Evolutionary conservation across 37 sponge, comb jelly and placozoan genomes (phyloP), one percentile per base, ranked within the genome.

Genomic region (Crambe crambe): DNA sequence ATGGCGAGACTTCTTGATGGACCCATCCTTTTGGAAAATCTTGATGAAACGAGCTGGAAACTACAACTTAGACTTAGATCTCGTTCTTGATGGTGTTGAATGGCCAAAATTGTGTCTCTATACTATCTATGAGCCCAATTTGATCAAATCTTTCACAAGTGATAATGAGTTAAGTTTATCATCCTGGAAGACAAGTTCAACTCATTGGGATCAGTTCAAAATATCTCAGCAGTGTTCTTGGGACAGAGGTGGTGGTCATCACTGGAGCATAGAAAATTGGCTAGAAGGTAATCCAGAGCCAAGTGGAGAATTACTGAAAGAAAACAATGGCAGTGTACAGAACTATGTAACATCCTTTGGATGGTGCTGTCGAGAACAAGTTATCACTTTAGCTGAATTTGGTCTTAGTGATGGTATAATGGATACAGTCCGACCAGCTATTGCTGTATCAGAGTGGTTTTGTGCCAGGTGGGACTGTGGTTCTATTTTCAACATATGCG

Each of bases 401-500:
- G 88, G 88, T 5, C 40, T 81, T 30, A 26, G 56, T 12, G 39
- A 29, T 0, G 62, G 58, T 18, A 67, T 87, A 58, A 31, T 87
- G 37, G 82, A 87, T 64, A 44, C 15, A 4, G 30, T 80, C 21
- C 82, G 76, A 38, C 88, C 88, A 0, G 4, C 57, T 32, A 81
- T 87, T 59, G 72, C 57, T 43, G 73, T 75, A 31, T 77, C 82
- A 42, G 88, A 87, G 64, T 87, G 88, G 88, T 87, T 60, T 57
- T 63, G 70, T 56, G 88, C 82, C 1, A 47, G 88, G 30, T 60
- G 42, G 31, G 88, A 87, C 56, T 87, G 88, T 76, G 88, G 88
- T 31, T 87, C 82, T 17, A 35, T 70, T 3, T 87, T 75, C 23
- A 60, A 71, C 21, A 30, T 87, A 1, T 61, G 42, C 2, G 88